Percentiles rank a stretch among this genome's conserved stretches.
Conservation (phyloP, 2,113 vertebrate species). For the Ascaphus truei region DNA sequence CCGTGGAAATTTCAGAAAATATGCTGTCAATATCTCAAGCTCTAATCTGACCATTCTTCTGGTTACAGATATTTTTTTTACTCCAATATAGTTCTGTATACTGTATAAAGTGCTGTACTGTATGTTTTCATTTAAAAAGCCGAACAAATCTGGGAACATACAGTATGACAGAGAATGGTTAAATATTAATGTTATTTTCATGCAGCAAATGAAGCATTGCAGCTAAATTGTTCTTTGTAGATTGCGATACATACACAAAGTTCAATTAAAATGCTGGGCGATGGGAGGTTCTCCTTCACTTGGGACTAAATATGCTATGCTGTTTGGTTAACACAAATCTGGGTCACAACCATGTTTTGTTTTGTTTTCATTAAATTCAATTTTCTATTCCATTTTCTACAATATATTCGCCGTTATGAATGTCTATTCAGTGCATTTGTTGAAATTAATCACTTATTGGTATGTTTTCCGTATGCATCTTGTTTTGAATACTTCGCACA, state of each 20-base stretch:
- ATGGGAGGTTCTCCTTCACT: not conserved
- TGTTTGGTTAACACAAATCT: constrained; percentile 3
- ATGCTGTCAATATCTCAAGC: not conserved
- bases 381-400: not conserved
- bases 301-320: constrained; percentile 9
- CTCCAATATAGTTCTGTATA: too few species aligned
- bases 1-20: not conserved
- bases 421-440: too few species aligned
- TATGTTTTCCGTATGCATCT: too few species aligned
- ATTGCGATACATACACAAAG: constrained; percentile 9
- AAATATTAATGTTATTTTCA: constrained; percentile 61
- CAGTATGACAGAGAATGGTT: constrained; percentile 38
- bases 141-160: not conserved
- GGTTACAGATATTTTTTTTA: too few species aligned
- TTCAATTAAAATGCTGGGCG: constrained; percentile 12
- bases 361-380: not conserved
- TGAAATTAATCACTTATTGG: too few species aligned
- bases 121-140: not conserved
- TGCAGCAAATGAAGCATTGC: constrained; percentile 46
- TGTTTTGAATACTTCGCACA: too few species aligned
- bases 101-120: too few species aligned
- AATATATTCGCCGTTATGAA: too few species aligned
- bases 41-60: not conserved
- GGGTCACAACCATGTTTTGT: not conserved
- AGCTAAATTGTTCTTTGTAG: constrained; percentile 41